Base-by-base conservation (phyloP, 2,113 vertebrate species). In the Oreochromis niloticus region DNA sequence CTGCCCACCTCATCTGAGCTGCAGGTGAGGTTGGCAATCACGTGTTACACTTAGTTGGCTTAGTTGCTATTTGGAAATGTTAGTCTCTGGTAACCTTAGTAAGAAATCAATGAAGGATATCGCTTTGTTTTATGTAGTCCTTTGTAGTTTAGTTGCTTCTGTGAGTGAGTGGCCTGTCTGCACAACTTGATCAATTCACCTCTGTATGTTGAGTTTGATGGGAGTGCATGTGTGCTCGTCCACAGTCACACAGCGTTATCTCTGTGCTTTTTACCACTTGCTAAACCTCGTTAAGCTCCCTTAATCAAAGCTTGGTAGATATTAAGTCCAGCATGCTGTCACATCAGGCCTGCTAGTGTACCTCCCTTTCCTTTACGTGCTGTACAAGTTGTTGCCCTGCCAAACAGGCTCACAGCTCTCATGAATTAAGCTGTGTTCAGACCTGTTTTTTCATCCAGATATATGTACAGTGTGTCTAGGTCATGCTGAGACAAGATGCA, bases 221-320 rank as follows among this genome's bases (percentile, higher is more conserved):
- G 48, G 36, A 46, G 66, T 55, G 39, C 32, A 32, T 79, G 36
- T 83, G 84, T 63, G 46, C 78, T 87, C 5, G 75, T 80, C 46
- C 59, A 39, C 36, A 27, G 24, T 13, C 41, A 80, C 34, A 84
- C 61, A 73, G 39, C 57, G 71, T 81, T 93, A 89, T 85, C 54
- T 41, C 52, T 9, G 32, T 55, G 79, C 66, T 81, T 88, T 90
- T 83, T 54, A 89, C 24, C 75, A 14, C 66, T 84, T 55, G 56
- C 84, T 87, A 85, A 95, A 95, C 92, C 94, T 88, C 41, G 68
- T 94, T 95, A 95, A 85, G 80, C 81, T 85, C 79, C 89, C 84
- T 92, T 93, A 93, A 91, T 95, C 92, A 93, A 94, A 90, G 92
- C 89, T 91, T 81, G 80, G 83, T 81, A 22, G 82, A 88, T 84